Percentiles rank a stretch among this genome's conserved stretches.
Evolutionary conservation across 2,113 vertebrate genomes (phyloP).

Genomic region (Benitochromis conjunctus): DNA sequence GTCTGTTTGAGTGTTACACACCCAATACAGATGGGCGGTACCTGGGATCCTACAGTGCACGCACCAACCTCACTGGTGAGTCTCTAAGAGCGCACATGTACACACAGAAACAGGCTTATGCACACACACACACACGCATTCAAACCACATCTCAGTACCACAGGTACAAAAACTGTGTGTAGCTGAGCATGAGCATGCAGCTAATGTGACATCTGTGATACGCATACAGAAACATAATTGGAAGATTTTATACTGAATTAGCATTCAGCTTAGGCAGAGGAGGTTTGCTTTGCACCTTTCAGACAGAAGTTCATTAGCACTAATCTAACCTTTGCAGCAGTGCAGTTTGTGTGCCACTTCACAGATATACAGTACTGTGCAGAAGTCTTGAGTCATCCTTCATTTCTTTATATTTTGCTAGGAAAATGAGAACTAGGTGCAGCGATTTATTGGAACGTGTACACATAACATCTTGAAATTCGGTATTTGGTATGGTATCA

Average conservation of each 20-base stretch:
- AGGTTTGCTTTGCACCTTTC: neutral
- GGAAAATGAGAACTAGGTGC: neutral
- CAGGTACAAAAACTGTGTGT: neutral
- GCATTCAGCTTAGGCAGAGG: neutral
- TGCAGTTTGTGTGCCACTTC: neutral
- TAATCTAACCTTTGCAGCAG: neutral
- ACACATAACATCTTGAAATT: neutral
- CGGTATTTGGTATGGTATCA: neutral
- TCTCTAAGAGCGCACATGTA: neutral
- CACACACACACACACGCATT: neutral
- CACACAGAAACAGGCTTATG: neutral
- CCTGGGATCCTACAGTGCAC: constrained; percentile 79
- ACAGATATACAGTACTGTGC: neutral
- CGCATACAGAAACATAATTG: neutral
- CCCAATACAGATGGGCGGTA: constrained; percentile 78
- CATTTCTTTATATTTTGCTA: neutral
- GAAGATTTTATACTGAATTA: neutral
- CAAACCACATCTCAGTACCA: neutral
- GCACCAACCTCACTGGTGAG: constrained; percentile 89
- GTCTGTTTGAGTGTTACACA: constrained; percentile 80
- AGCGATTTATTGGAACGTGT: neutral
- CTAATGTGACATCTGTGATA: neutral
- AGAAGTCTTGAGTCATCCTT: neutral
- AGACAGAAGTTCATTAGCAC: neutral
- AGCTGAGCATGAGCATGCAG: neutral